These are phyloP conservation scores for Microchrysa polita DNA, from an alignment of 2,888 invertebrate genomes.

Conservation along the genomic window DNA sequence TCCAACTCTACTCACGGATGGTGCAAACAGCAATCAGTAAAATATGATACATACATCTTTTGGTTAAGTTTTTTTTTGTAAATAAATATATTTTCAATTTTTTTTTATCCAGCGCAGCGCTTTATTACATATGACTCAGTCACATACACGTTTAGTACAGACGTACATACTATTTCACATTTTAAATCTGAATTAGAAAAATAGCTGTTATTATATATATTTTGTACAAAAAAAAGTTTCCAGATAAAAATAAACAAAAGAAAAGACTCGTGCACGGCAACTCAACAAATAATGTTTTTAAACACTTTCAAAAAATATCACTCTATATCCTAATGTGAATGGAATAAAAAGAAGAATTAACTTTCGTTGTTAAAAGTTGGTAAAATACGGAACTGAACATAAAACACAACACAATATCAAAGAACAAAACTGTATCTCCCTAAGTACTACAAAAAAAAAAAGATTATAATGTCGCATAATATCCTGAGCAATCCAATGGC, in stretches of 20 bases:
- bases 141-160: conserved; percentile 35
- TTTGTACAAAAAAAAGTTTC: not conserved
- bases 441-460: not conserved
- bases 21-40: conserved; percentile 1
- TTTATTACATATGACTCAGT: conserved; percentile 25
- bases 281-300: not conserved
- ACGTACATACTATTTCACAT: conserved; percentile 24
- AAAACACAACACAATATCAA: not conserved
- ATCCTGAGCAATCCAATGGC: conserved; percentile 38
- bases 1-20: not conserved
- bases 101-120: conserved; percentile 7
- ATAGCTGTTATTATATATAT: conserved; percentile 26
- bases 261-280: not conserved
- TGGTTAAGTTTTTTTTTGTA: conserved; percentile 6
- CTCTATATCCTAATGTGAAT: not conserved
- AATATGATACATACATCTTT: conserved; percentile 19
- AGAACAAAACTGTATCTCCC: conserved; percentile 1
- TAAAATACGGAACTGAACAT: conserved; percentile 14
- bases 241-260: not conserved
- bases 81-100: conserved; percentile 14
- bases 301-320: no score
- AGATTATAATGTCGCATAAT: conserved; percentile 6
- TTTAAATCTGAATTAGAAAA: conserved; percentile 42
- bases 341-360: not conserved
- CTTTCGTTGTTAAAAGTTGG: not conserved